Evolutionary conservation across 2,797 vertebrate genomes (phyloP).

Genomic region (Cheracebus regulus): DNA sequence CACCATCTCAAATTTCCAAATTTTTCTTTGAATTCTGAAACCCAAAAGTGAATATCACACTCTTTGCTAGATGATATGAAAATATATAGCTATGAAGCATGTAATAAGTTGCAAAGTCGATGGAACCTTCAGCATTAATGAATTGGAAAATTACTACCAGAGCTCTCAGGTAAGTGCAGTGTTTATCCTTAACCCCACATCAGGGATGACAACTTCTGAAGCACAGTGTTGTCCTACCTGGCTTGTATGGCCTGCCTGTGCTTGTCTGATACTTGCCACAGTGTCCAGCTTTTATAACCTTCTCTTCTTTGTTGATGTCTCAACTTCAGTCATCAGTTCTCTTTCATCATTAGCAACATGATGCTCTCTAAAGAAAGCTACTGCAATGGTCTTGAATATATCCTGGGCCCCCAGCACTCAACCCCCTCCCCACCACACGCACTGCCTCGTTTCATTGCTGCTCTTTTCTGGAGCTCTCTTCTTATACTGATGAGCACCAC

Average conservation of each 20-base stretch:
- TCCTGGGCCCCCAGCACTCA: neutral
- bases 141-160: neutral
- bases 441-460: neutral
- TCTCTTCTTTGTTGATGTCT: neutral
- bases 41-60: neutral
- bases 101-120: neutral
- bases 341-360: neutral
- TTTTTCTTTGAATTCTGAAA: constrained; percentile 14
- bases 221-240: neutral
- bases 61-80: neutral
- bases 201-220: neutral
- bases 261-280: neutral
- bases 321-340: neutral
- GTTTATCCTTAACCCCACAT: neutral
- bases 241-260: neutral
- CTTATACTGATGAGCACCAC: neutral
- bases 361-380: neutral
- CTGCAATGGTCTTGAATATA: neutral
- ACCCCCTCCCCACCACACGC: too few relatives aligned
- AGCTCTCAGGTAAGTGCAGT: neutral
- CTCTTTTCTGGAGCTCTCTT: neutral
- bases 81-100: neutral
- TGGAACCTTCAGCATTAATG: neutral
- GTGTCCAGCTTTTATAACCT: neutral
- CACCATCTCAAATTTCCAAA: neutral